A percentile compares a stretch with the other conserved stretches of the same genome.
These are phyloP conservation scores for Cygnus atratus DNA, from an alignment of 2,113 vertebrate genomes.

Conservation along the genomic window DNA sequence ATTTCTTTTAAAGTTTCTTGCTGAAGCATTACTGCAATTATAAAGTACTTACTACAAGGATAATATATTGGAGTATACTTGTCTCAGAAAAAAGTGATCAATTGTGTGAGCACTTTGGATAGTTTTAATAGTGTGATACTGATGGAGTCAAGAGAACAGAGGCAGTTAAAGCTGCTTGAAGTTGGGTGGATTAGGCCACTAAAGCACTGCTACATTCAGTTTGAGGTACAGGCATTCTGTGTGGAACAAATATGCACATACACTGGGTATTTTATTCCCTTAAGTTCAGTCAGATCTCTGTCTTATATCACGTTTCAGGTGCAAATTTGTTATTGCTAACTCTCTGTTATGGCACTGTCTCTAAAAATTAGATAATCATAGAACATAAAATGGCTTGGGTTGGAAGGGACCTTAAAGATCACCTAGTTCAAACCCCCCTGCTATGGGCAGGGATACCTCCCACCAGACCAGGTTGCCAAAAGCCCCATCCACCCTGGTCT, in stretches of 20 bases:
- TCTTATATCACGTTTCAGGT: neutral
- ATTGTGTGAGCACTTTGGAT: neutral
- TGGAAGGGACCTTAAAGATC: too few relatives aligned
- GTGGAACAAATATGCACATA: neutral
- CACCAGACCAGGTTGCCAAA: too few relatives aligned
- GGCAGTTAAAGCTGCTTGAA: neutral
- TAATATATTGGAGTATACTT: neutral
- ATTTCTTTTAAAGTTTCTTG: neutral
- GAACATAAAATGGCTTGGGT: too few relatives aligned
- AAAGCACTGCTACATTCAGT: fast-evolving
- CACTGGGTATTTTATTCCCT: neutral
- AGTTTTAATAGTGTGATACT: neutral
- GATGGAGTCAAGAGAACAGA: neutral
- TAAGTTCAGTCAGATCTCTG: neutral
- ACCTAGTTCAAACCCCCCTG: too few relatives aligned
- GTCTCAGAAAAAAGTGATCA: neutral
- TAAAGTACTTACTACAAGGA: fast-evolving
- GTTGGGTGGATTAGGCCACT: neutral
- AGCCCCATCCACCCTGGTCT: too few relatives aligned
- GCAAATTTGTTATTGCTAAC: neutral
- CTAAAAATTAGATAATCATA: neutral
- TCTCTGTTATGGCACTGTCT: neutral
- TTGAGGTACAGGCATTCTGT: neutral
- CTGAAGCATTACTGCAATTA: neutral
- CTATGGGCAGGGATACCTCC: too few relatives aligned